Base-by-base conservation (phyloP, 2,888 invertebrate species). In the Lasioglossum calceatum region DNA sequence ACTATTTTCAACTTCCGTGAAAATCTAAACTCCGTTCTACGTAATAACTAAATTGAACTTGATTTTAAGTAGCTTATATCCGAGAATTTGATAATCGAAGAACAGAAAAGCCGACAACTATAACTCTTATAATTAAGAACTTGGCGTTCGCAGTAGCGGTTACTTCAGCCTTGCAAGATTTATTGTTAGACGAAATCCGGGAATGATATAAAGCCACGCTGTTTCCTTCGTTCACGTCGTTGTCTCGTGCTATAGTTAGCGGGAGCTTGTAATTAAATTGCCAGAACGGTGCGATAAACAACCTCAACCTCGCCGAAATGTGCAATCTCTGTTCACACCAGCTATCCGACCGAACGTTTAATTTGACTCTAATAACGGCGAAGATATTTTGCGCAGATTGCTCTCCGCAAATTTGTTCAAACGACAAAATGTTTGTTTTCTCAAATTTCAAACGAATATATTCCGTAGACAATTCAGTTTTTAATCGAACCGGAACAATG, bases 111-210 rank as follows among this genome's bases (percentile, higher is more conserved):
- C 54, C 67, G 71, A 42, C 79, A 58, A 72, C 61, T 19, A 42
- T 72, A 81, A 44, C 76, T 86, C 84, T 87, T 88, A 82, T 89
- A 89, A 89, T 89, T 89, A 88, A 81, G 39, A 75, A 79, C 76
- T 79, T 71, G 32, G 58, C 12, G 72, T 58, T 50, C 79, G 81
- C 64, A 80, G 67, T 14, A 23, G 74, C 32, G 64, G 72, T 84
- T 82, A 76, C 71, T n/a, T 23, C 39, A 82, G 74, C 74, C 72
- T 81, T 39, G 54, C 72, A 75, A 79, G 77, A 78, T 80, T 54
- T 36, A 36, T 4, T 36, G 36, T 36, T 32, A 67, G 85, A 81
- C 79, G 84, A 79, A 81, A 64, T 61, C 76, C 71, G 32, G 27
- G 77, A 70, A 36, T 54, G 64, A 64, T 47, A 58, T 77, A 73